Base-by-base conservation (phyloP, 2,888 invertebrate genomes). In the Blomia tropicalis region DNA sequence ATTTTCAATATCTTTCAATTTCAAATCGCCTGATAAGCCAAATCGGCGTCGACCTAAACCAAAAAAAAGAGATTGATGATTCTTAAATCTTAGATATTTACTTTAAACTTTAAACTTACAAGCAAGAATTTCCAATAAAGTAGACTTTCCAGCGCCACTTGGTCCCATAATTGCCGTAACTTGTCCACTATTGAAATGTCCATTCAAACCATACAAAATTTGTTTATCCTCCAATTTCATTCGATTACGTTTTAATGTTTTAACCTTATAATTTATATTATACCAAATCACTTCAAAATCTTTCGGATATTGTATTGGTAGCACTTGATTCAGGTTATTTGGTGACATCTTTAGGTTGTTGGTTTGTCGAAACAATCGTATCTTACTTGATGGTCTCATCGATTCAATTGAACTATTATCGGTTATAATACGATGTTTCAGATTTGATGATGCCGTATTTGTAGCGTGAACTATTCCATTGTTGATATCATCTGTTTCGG, bases 111-210 rank as follows among this genome's bases (percentile, higher is more conserved):
- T 7, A 7, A 19, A 56, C 56, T 56, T 56, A 56, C 56, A 56
- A 19, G 56, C 56, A 2, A 56, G 19, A 23, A 56, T 25, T 31
- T 56, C 56, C n/a, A 56, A 23, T 2, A 56, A 25, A 11, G 56
- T 56, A 29, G 56, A 56, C 23, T 56, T 56, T 14, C 56, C 56
- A 14, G 56, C 56, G 3, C 56, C 56, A 56, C 56, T 56, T 22
- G 56, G 56, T 29, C 56, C 56, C 56, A 56, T 56, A 19, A 56
- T 56, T 31, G 56, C 56, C n/a, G 56, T 56, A 2, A 56, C 56
- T 5, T 56, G 56, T 14, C 29, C 29, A 22, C 56, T 56, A 19
- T 3, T 4, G 29, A 56, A 27, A 14, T 56, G 56, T 2, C 56
- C 56, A 3, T 23, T 25, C 19, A 56, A 22, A 56, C 25, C 31